phyloP scores from a whole-genome alignment of 2,113 vertebrate species.

The Prinia subflava region DNA sequence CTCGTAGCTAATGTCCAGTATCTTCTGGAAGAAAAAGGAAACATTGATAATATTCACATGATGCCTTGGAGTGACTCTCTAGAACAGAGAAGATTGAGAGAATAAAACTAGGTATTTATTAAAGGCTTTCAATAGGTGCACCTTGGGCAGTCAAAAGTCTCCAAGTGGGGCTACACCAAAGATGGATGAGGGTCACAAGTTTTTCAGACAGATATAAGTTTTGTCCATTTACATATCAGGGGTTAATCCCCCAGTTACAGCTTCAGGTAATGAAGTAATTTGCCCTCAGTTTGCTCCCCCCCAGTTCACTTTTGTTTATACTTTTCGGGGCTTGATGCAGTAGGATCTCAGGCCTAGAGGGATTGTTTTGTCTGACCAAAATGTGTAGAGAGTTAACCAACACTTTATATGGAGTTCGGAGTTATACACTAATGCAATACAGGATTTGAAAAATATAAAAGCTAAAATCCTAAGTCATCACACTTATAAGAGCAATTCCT shows the following conservation, averaged over 20 bases:
- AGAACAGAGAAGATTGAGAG: background rate
- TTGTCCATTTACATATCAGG: background rate
- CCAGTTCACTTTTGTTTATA: background rate
- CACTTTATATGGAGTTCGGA: background rate
- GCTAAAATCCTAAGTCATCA: background rate
- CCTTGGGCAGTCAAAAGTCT: background rate
- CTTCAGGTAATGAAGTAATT: background rate
- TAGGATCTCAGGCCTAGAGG: background rate
- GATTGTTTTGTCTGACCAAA: background rate
- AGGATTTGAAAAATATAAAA: background rate
- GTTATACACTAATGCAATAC: background rate
- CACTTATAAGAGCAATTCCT: background rate
- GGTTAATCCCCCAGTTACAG: background rate
- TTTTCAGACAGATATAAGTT: background rate
- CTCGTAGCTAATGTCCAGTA: background rate
- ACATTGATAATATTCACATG: background rate
- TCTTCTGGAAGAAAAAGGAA: background rate
- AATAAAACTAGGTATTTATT: background rate
- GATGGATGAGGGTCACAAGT: too few species aligned
- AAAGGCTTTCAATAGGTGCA: background rate
- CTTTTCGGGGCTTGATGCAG: background rate
- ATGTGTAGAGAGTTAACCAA: background rate
- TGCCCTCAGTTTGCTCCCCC: rapidly evolving
- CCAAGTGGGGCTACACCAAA: too few species aligned
- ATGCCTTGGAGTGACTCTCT: background rate